Base-by-base conservation (phyloP, 2,797 vertebrate species). In the Pseudochromis fuscus region DNA sequence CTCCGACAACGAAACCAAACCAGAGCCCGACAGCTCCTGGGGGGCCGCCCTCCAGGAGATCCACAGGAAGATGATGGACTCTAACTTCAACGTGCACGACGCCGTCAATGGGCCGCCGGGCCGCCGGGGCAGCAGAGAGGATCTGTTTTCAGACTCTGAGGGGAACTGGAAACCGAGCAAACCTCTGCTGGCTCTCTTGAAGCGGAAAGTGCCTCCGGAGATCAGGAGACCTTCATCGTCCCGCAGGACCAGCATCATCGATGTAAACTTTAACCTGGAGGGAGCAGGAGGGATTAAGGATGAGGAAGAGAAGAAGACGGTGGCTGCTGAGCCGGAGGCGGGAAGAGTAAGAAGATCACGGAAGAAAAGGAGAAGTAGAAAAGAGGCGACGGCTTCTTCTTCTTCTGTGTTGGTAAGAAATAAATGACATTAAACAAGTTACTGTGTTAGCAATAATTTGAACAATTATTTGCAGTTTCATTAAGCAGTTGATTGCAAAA, bases 1-100 rank as follows among this genome's bases (percentile, higher is more conserved):
- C 73, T 97, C 96, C 0, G 96, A 97, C 77, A 94, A 93, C 0
- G 95, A 97, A 72, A 91, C 92, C 38, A 95, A 96, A 77, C 86
- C 93, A 0, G 96, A 97, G 69, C 87, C 91, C 0, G 94, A 95
- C 73, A 94, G 92, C 88, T 78, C 87, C 37, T 93, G 91, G 92
- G 83, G 86, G 0, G 58, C 89, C 3, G 86, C 74, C 28, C 89
- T 92, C 50, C 82, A 89, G 38, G 87, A 93, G 80, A 79, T 92
- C 77, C 89, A 88, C 37, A 85, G 58, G 51, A 93, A 88, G 65
- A 82, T 90, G 79, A 83, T 57, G 0, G 74, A 81, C 88, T 91
- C 88, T 0, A 72, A 65, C 75, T 35, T 60, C 6, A 72, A 72
- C 44, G 24, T 27, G 74, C 93, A 89, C 83, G 90, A 72, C 69